Evolutionary conservation across 2,888 invertebrate species (phyloP).

Genomic region (Xiphydria camelus): DNA sequence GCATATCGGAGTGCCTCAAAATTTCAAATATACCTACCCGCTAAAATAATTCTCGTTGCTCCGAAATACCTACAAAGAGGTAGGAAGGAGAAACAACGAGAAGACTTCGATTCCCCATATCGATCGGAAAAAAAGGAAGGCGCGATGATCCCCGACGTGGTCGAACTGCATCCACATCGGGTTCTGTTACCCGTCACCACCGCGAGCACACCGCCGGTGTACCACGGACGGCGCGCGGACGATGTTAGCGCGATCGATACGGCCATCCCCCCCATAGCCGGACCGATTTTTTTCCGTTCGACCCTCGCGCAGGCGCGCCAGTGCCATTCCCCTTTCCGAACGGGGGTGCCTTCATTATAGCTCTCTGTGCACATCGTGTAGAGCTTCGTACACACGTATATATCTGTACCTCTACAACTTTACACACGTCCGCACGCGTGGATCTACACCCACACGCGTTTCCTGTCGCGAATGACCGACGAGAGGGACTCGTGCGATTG

Average conservation of each 20-base stretch:
- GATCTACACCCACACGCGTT: too few relatives aligned
- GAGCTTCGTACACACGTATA: neutral
- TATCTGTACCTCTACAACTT: neutral
- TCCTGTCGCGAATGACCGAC: too few relatives aligned
- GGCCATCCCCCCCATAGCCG: slow-evolving; percentile 59
- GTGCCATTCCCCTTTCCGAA: slow-evolving; percentile 31
- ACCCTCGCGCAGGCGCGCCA: slow-evolving; percentile 43
- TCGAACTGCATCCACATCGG: slow-evolving; percentile 32
- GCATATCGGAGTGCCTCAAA: too few relatives aligned
- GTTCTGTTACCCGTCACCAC: slow-evolving; percentile 32
- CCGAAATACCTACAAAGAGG: too few relatives aligned
- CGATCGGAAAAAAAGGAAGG: too few relatives aligned
- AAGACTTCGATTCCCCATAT: too few relatives aligned
- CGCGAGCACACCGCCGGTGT: slow-evolving; percentile 52
- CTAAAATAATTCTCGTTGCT: too few relatives aligned
- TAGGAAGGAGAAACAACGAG: too few relatives aligned
- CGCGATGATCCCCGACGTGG: slow-evolving; percentile 6
- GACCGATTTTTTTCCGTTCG: slow-evolving; percentile 64
- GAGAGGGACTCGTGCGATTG: too few relatives aligned
- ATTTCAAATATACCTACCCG: too few relatives aligned
- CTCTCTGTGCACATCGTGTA: slow-evolving; percentile 16
- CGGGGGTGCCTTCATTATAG: slow-evolving; percentile 38
- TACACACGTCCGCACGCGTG: too few relatives aligned
- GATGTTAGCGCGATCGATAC: slow-evolving; percentile 53
- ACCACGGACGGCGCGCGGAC: slow-evolving; percentile 59